A percentile compares a stretch with the other conserved stretches of the same genome.
These are phyloP conservation scores for Siniperca scherzeri DNA, from an alignment of 2,797 vertebrate species.

Conservation along the genomic window DNA sequence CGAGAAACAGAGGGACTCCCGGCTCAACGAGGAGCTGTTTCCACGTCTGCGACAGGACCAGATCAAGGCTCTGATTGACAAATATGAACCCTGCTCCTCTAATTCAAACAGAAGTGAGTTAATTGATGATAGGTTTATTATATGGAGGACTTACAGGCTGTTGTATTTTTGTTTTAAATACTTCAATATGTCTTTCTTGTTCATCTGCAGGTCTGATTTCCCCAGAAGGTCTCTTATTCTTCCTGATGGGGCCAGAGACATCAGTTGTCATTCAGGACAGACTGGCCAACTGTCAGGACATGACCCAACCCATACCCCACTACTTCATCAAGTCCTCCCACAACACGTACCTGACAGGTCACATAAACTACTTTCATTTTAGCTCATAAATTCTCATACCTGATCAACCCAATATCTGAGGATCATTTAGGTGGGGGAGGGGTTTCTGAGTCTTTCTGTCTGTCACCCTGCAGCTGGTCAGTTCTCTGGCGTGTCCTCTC, in stretches of 20 bases:
- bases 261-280: constrained; percentile 90
- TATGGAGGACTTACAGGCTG: neutral
- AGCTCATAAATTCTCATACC: too few relatives aligned
- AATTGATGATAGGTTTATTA: neutral
- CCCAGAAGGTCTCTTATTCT: constrained; percentile 94
- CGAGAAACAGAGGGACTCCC: constrained; percentile 94
- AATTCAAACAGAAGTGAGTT: constrained; percentile 93
- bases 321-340: constrained; percentile 99
- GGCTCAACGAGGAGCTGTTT: constrained; percentile 94
- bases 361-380: neutral
- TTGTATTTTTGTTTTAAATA: neutral
- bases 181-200: constrained; percentile 3
- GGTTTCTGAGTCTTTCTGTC: neutral
- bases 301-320: constrained; percentile 94
- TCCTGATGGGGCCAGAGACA: constrained; percentile 94
- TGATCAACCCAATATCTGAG: neutral
- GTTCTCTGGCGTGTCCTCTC: constrained; percentile 95
- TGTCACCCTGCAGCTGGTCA: constrained; percentile 89
- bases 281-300: constrained; percentile 91
- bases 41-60: constrained; percentile 92
- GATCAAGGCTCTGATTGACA: constrained; percentile 94
- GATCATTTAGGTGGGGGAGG: neutral
- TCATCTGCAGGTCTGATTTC: constrained; percentile 91
- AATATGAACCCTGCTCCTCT: constrained; percentile 91
- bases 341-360: constrained; percentile 98